A percentile compares a stretch with the other conserved stretches of the same genome.
Evolutionary conservation across 1,140 invertebrate species (phyloP).

Genomic region (Dendroctonus valens): DNA sequence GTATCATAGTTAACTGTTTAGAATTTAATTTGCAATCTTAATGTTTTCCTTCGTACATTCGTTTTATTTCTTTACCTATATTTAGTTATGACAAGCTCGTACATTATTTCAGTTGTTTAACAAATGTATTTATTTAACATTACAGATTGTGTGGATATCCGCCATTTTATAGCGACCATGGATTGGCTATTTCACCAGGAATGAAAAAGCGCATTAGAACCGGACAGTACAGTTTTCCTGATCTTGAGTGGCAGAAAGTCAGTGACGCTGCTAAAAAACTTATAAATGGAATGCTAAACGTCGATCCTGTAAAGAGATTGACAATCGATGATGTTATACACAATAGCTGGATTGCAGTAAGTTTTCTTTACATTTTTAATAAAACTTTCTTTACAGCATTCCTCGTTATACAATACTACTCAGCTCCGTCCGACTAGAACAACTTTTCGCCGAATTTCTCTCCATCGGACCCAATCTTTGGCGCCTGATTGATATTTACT

Average conservation of each 20-base stretch:
- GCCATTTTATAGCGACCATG: slow-evolving; percentile 97
- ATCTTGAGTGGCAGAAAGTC: slow-evolving; percentile 94
- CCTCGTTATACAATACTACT: too few species aligned
- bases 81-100: too few species aligned
- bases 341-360: slow-evolving; percentile 87
- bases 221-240: slow-evolving; percentile 96
- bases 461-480: too few species aligned
- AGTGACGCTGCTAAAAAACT: slow-evolving; percentile 93
- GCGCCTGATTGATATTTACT: too few species aligned
- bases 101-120: too few species aligned
- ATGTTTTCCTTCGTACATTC: too few species aligned
- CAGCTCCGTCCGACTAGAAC: too few species aligned
- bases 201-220: slow-evolving; percentile 97
- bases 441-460: too few species aligned
- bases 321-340: slow-evolving; percentile 89
- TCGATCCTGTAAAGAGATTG: slow-evolving; percentile 85
- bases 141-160: slow-evolving; percentile 92
- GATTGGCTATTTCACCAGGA: slow-evolving; percentile 96
- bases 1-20: too few species aligned
- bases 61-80: too few species aligned
- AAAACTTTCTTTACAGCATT: too few species aligned
- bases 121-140: slow-evolving; percentile 27
- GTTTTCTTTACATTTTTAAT: slow-evolving; percentile 42
- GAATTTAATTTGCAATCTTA: too few species aligned
- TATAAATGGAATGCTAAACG: slow-evolving; percentile 89